Evolutionary conservation across 2,888 invertebrate genomes (phyloP).

Genomic region (Phlogophora meticulosa): DNA sequence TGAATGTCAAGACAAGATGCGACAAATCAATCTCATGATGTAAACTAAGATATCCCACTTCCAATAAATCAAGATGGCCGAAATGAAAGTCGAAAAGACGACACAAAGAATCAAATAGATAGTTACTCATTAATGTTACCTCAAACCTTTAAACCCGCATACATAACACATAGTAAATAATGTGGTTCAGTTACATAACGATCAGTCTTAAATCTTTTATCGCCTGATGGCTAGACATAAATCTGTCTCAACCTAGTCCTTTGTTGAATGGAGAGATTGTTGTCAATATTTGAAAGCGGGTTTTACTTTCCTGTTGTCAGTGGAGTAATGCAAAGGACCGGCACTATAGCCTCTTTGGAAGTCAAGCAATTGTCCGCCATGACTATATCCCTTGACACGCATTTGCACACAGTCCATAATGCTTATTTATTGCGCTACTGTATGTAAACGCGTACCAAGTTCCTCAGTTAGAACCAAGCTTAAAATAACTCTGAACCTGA

Average conservation of each 20-base stretch:
- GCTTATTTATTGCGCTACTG: constrained; percentile 18
- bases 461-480: not conserved
- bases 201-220: constrained; percentile 43
- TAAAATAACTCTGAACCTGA: constrained; percentile 10
- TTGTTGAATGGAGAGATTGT: constrained; percentile 46
- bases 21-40: constrained; percentile 8
- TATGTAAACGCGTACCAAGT: not conserved
- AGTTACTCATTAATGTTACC: constrained; percentile 43
- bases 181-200: constrained; percentile 43
- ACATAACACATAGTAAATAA: constrained; percentile 39
- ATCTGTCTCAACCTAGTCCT: constrained; percentile 49
- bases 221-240: constrained; percentile 52
- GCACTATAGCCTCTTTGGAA: constrained; percentile 4
- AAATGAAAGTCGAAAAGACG: constrained; percentile 78
- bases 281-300: constrained; percentile 52
- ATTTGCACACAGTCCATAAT: not conserved
- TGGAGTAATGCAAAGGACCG: not conserved
- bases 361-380: not conserved
- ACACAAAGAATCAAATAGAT: constrained; percentile 65
- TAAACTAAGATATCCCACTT: constrained; percentile 19
- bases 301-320: constrained; percentile 26
- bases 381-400: constrained; percentile 8
- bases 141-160: constrained; percentile 42
- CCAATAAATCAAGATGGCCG: constrained; percentile 77
- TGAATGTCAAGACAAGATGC: not conserved